These are phyloP conservation scores for Tapirus terrestris DNA, from an alignment of 2,113 vertebrate genomes.

Conservation along the genomic window DNA sequence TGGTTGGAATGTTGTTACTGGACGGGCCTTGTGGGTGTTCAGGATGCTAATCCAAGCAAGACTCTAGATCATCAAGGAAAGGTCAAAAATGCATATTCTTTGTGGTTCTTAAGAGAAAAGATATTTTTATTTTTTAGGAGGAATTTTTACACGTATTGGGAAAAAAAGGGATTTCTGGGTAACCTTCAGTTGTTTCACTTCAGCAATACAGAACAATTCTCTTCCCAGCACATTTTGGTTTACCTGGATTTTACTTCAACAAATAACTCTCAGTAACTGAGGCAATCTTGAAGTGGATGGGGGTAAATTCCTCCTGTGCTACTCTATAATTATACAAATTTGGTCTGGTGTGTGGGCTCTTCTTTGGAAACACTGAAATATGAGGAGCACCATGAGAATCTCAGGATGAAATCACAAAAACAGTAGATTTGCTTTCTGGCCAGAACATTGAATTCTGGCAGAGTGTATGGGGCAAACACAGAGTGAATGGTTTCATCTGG, in stretches of 20 bases:
- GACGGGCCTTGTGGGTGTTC: not conserved
- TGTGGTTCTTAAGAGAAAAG: not conserved
- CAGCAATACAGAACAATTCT: not conserved
- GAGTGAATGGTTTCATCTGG: not conserved
- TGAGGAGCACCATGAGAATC: not conserved
- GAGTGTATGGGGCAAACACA: not conserved
- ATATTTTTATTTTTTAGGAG: not conserved
- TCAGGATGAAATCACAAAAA: not conserved
- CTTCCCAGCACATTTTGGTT: not conserved
- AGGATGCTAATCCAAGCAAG: not conserved
- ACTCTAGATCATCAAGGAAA: not conserved
- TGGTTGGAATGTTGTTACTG: not conserved
- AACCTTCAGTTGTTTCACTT: not conserved
- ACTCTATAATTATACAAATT: not conserved
- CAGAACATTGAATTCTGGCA: not conserved
- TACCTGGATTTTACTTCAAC: conserved; percentile 1
- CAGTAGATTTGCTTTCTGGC: not conserved
- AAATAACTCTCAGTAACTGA: not conserved
- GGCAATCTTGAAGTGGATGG: not conserved
- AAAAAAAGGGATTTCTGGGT: not conserved
- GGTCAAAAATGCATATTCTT: not conserved
- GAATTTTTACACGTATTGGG: not conserved
- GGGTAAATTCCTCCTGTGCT: not conserved
- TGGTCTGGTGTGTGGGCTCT: not conserved
- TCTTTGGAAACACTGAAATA: not conserved